These are phyloP conservation scores for Cantharis flavilabris DNA, from an alignment of 2,888 invertebrate genomes.

Conservation along the genomic window DNA sequence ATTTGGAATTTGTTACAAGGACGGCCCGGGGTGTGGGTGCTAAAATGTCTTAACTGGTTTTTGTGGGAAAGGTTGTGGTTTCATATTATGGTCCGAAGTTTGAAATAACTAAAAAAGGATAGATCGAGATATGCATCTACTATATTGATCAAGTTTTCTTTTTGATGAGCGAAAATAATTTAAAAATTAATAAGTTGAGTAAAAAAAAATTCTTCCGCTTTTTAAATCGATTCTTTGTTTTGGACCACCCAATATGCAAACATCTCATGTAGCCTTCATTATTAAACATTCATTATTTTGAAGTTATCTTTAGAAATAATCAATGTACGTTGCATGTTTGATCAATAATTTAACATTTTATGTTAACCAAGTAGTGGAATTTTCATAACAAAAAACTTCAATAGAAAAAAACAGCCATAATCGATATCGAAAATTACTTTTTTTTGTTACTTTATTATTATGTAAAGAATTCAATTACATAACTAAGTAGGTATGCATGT, in stretches of 20 bases:
- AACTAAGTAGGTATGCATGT: neutral
- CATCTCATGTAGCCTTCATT: neutral
- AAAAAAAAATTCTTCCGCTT: neutral
- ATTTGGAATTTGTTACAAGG: neutral
- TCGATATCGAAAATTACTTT: neutral
- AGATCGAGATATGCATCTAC: too few relatives aligned
- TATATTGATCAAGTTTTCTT: too few relatives aligned
- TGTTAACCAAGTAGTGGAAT: neutral
- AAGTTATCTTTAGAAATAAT: neutral
- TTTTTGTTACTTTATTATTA: neutral
- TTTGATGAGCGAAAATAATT: too few relatives aligned
- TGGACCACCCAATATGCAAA: neutral
- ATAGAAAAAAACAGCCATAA: neutral
- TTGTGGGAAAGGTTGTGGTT: neutral
- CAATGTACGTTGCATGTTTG: neutral
- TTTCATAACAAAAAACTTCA: neutral
- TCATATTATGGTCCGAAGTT: neutral
- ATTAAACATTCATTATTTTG: neutral
- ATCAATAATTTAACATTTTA: neutral
- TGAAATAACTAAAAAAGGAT: neutral
- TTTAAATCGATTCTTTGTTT: neutral
- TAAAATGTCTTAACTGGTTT: neutral
- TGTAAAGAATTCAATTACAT: neutral
- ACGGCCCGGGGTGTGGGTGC: neutral
- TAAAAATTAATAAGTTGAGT: too few relatives aligned